Base-by-base conservation (phyloP, 1,140 invertebrate species). In the Rhagoletis pomonella region DNA sequence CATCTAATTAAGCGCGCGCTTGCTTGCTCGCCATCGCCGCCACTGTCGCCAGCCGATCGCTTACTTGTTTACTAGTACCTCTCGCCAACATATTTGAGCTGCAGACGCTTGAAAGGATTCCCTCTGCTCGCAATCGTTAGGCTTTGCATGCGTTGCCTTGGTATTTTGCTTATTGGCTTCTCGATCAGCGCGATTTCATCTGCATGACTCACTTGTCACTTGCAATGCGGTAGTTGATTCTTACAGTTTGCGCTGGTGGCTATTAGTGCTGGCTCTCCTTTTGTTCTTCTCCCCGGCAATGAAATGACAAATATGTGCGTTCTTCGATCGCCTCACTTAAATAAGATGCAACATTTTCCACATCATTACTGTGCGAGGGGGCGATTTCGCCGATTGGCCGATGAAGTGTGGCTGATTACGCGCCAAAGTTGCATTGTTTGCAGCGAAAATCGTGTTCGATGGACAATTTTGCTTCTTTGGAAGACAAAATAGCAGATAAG, bases 391-490 rank as follows among this genome's bases (percentile, higher is more conserved):
- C 50, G 73, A 81, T 81, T 81, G 44, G 44, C 73, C 44, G 73
- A 81, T 81, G 73, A 81, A 81, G 73, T 81, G 73, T 81, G 73
- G 73, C 73, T 81, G 73, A 81, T 81, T 81, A 81, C 73, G 73
- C 73, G 47, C 44, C 47, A 19, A 81, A 81, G 47, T 81, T 81
- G 73, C 73, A 81, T 81, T 81, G 73, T 81, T 81, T 81, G 73
- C 73, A 55, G 55, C 12, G n/a, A 55, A 81, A 81, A 81, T 81
- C 73, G 73, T 81, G 73, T 81, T 19, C 73, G 73, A 73, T 17
- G 73, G 47, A 81, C 47, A 58, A 81, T 81, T 81, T 55, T 29
- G 73, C 2, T 81, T 81, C 50, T 55, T 29, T 19, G 17, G 73
- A 55, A 81, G 50, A 58, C 73, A 50, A 81, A 81, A 81, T 81